Evolutionary conservation across 2,888 invertebrate genomes (phyloP).

Genomic region (Drosophila pullipes): DNA sequence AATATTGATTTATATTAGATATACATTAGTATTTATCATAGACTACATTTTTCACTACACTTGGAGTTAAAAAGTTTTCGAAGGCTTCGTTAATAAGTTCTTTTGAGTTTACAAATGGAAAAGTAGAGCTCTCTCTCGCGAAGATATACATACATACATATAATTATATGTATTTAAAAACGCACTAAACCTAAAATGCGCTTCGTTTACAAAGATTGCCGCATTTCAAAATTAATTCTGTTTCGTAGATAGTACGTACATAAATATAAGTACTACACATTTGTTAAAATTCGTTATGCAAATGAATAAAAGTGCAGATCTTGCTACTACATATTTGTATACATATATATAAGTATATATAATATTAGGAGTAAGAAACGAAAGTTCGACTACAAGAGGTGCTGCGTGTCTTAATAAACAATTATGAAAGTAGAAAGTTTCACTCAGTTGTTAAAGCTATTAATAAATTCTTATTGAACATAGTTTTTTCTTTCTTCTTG

Average conservation of each 20-base stretch:
- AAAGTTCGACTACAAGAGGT: constrained; percentile 71
- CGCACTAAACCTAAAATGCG: constrained; percentile 44
- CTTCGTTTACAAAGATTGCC: constrained; percentile 45
- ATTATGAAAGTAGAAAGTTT: constrained; percentile 82
- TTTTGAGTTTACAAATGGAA: constrained; percentile 80
- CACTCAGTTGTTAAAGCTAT: constrained; percentile 80
- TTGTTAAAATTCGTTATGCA: constrained; percentile 74
- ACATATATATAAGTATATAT: constrained; percentile 23
- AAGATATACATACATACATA: constrained; percentile 28
- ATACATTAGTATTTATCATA: constrained; percentile 48
- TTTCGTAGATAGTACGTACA: constrained; percentile 33
- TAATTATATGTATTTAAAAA: constrained; percentile 42
- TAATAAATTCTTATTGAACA: constrained; percentile 79
- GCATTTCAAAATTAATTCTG: constrained; percentile 42
- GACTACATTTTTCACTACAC: constrained; percentile 65
- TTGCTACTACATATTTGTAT: constrained; percentile 51
- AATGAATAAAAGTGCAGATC: constrained; percentile 72
- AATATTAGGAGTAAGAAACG: constrained; percentile 44
- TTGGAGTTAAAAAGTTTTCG: constrained; percentile 80
- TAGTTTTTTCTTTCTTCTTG: constrained; percentile 41
- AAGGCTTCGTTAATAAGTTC: constrained; percentile 83
- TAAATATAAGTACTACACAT: constrained; percentile 15
- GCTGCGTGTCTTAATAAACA: constrained; percentile 68
- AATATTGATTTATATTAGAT: constrained; percentile 41
- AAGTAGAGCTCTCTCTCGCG: constrained; percentile 60